Evolutionary conservation across 2,797 vertebrate genomes (phyloP), one percentile per base, ranked within the genome.

Genomic region (Cyprinella venusta): DNA sequence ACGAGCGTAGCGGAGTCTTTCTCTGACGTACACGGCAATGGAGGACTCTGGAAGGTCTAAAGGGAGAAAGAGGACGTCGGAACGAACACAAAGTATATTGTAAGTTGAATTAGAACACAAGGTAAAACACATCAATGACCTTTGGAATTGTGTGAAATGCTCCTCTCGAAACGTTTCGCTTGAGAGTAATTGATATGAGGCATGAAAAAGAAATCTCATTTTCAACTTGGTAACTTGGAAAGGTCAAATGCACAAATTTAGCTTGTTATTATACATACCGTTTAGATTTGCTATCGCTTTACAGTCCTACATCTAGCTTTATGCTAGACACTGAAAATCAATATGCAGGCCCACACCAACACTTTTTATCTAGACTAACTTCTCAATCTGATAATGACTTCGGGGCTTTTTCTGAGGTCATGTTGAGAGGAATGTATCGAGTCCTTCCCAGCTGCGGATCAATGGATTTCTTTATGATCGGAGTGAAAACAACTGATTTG

Each of bases 1-100:
- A 93, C 86, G 89, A 92, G 89, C 10, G 26, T 64, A 61, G 83
- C 87, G 68, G 72, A 84, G 84, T 84, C 82, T 85, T 91, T 72
- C 65, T 63, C 78, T 82, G 52, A 71, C 16, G 42, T 26, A 89
- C 89, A 88, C 90, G 81, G 16, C 42, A 88, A 12, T 76, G 88
- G 90, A 91, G 90, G 84, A 80, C 70, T 65, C 83, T 40, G 40
- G 36, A 26, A 38, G 71, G 68, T 72, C 63, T 26, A 76, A 48
- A 84, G 68, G 76, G 30, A 79, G 48, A 77, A 84, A 64, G 40
- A 26, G 15, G 30, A 19, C 38, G 9, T 19, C 9, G 10, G 36
- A 54, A 30, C 36, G 1, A n/a, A 74, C 18, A 54, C 36, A 52
- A 52, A 52, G 26, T 6, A 74, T 36, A 54, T 21, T 54, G 19